Evolutionary conservation across 2,113 vertebrate genomes (phyloP).

Genomic region (Bubalus kerabau): DNA sequence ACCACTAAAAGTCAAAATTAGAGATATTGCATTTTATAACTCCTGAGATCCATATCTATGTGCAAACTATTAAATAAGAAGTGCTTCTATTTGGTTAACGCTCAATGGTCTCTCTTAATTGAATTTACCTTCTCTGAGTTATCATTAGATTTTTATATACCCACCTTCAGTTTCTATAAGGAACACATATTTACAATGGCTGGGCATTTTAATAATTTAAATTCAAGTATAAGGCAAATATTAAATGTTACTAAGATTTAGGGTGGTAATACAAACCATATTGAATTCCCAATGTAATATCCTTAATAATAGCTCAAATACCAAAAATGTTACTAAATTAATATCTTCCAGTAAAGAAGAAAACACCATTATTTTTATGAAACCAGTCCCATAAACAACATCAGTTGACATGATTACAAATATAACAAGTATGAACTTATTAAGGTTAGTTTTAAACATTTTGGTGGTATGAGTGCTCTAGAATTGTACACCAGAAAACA

Average conservation of each 20-base stretch:
- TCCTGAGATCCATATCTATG: background rate
- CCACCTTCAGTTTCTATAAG: background rate
- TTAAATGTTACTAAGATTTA: background rate
- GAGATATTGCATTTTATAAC: background rate
- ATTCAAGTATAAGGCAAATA: background rate
- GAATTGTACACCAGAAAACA: background rate
- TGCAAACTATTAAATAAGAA: slow-evolving; percentile 25
- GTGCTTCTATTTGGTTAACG: background rate
- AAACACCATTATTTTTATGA: background rate
- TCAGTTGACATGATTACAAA: background rate
- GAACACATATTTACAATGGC: background rate
- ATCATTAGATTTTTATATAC: background rate
- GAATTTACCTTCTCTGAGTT: background rate
- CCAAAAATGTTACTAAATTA: background rate
- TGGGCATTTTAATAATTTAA: background rate
- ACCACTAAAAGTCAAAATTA: slow-evolving; percentile 16
- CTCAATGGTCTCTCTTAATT: background rate
- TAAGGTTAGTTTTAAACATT: background rate
- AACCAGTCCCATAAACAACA: background rate
- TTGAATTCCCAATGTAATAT: background rate
- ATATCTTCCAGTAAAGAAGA: background rate
- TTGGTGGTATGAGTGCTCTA: background rate
- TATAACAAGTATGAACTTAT: background rate
- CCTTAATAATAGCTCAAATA: background rate
- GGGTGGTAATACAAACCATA: background rate